phyloP scores from a whole-genome alignment of 2,888 invertebrate genomes.

The Dorcus parallelipipedus region DNA sequence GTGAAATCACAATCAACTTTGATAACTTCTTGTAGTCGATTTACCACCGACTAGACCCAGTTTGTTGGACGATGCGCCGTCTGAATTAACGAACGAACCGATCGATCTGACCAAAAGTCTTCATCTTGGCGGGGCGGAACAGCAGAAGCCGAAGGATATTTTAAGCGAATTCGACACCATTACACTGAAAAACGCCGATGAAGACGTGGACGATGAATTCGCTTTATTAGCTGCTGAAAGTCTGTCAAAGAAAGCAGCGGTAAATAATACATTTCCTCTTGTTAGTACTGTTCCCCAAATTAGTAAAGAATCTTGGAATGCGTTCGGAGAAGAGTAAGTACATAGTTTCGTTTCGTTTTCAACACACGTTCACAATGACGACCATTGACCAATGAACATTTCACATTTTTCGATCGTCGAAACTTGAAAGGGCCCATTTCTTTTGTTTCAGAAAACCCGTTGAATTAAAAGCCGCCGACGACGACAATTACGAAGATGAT shows the following conservation, averaged over 20 bases:
- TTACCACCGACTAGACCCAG: conserved; percentile 50
- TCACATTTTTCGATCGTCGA: too few species aligned
- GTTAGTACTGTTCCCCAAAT: conserved; percentile 45
- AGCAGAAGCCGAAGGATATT: conserved; percentile 27
- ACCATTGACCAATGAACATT: too few species aligned
- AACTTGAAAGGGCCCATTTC: too few species aligned
- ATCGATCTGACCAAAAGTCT: conserved; percentile 69
- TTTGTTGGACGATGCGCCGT: conserved; percentile 70
- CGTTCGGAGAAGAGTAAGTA: conserved; percentile 57
- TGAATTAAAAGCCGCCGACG: conserved; percentile 30
- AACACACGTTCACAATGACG: too few species aligned
- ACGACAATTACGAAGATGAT: conserved; percentile 58
- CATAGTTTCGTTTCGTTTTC: not conserved
- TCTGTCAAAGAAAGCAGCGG: conserved; percentile 56
- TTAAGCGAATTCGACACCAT: conserved; percentile 54
- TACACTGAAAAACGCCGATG: conserved; percentile 31
- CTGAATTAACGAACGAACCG: conserved; percentile 61
- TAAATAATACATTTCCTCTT: conserved; percentile 45
- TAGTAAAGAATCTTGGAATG: conserved; percentile 62
- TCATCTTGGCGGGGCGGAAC: conserved; percentile 30
- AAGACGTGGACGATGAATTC: conserved; percentile 72
- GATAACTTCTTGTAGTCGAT: conserved; percentile 1
- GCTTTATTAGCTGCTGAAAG: conserved; percentile 76
- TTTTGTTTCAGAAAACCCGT: conserved; percentile 6
- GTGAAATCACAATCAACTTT: not conserved